These are phyloP conservation scores for Pseudomyrmex flavicornis DNA, from an alignment of 1,140 invertebrate species.

Conservation along the genomic window DNA sequence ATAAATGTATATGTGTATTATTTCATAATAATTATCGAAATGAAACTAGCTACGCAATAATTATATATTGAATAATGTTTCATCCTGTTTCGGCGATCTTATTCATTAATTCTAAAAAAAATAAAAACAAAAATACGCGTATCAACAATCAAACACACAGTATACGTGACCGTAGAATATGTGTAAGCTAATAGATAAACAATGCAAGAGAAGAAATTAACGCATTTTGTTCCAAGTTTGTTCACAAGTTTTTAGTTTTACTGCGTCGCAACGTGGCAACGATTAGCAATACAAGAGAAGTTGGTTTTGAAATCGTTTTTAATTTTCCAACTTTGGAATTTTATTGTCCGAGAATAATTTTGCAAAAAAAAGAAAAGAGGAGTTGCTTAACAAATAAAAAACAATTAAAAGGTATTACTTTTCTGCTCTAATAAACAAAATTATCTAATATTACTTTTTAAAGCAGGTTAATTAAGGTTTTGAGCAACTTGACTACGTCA, in stretches of 20 bases:
- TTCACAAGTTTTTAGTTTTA: not conserved
- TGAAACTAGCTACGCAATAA: slow-evolving; percentile 48
- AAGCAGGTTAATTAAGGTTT: no score
- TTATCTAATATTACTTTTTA: no score
- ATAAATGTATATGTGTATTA: slow-evolving; percentile 60
- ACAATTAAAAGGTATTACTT: no score
- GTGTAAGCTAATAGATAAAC: slow-evolving; percentile 22
- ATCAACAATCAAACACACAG: slow-evolving; percentile 76
- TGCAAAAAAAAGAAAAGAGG: not conserved
- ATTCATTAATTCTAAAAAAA: slow-evolving; percentile 62
- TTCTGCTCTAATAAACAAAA: not conserved
- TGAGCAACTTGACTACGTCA: no score
- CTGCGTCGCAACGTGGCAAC: not conserved
- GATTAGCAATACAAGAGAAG: not conserved
- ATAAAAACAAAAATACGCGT: slow-evolving; percentile 66
- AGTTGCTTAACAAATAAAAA: no score
- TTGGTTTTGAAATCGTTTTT: not conserved
- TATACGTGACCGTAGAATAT: slow-evolving; percentile 58
- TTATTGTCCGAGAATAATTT: not conserved
- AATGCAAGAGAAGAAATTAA: not conserved
- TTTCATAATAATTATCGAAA: slow-evolving; percentile 34
- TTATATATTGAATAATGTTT: slow-evolving; percentile 44
- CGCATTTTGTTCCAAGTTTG: not conserved
- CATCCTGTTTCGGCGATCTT: slow-evolving; percentile 12
- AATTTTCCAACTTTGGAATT: not conserved